Base-by-base conservation (phyloP, 2,797 vertebrate genomes). In the Pangasius larnaudii region DNA sequence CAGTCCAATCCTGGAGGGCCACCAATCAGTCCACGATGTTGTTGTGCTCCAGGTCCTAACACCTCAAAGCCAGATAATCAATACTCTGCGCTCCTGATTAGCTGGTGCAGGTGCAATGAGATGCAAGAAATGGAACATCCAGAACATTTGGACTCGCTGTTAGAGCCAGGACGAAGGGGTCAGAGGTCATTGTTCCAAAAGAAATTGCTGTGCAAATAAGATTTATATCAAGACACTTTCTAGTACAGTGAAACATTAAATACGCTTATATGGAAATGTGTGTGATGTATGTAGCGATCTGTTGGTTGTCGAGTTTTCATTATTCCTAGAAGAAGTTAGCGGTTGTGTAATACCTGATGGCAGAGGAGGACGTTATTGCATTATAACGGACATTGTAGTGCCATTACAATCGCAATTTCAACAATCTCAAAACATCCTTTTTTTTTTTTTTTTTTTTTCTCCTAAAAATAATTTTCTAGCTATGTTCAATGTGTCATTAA, bases 11-110 rank as follows among this genome's bases (percentile, higher is more conserved):
- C 63, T 84, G 81, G 61, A 84, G 81, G 61, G 69, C 71, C 56
- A 61, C 53, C 56, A 86, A 86, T 86, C 85, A 77, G 72, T 8
- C 85, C 59, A 77, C 49, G 11, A 30, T 74, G 18, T 33, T 87
- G 65, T 67, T 61, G 33, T 30, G 36, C 56, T 85, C 84, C 84
- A 75, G 85, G 71, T 77, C 85, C 10, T 49, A 75, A 63, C 2
- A 77, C 8, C 42, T 33, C 10, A 2, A 67, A 33, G 42, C 61
- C 81, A 84, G 24, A 67, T 84, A 33, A 67, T 84, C 81, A 84
- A 67, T 33, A 67, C 67, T 84, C 63, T 51, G 14, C 13, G 61
- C 8, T 49, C 46, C 42, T 84, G 42, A 51, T 81, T 61, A 81
- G 36, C 13, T 81, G 53, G 56, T 24, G 10, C 22, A 42, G 13